Evolutionary conservation across 2,888 invertebrate genomes (phyloP).

Genomic region (Eilema sororculum): DNA sequence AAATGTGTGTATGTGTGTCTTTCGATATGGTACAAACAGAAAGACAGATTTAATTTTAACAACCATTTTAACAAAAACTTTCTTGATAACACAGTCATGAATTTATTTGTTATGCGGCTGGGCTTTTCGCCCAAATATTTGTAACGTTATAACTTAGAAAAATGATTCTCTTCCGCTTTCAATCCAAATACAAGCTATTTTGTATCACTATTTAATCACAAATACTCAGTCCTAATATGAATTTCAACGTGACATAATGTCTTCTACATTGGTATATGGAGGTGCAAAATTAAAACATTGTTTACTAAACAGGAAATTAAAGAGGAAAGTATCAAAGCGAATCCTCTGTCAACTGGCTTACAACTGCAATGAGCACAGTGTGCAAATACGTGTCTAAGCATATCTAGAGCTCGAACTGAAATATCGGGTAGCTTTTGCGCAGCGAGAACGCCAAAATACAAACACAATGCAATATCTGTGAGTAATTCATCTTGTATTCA

Average conservation of each 20-base stretch:
- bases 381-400: conserved; percentile 49
- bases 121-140: too few relatives aligned
- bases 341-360: conserved; percentile 39
- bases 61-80: too few relatives aligned
- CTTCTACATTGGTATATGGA: neutral
- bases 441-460: conserved; percentile 17
- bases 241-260: too few relatives aligned
- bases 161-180: too few relatives aligned
- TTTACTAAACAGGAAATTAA: conserved; percentile 37
- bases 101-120: too few relatives aligned
- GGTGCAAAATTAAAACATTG: conserved; percentile 27
- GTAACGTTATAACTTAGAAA: too few relatives aligned
- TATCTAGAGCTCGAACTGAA: conserved; percentile 37
- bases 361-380: conserved; percentile 45
- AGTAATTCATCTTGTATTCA: conserved; percentile 6
- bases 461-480: conserved; percentile 21
- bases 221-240: neutral
- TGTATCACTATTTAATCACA: too few relatives aligned
- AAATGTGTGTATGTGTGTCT: too few relatives aligned
- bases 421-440: conserved; percentile 35
- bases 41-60: too few relatives aligned
- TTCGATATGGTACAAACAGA: too few relatives aligned
- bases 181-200: too few relatives aligned
- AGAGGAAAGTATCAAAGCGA: conserved; percentile 27
- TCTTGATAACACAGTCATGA: too few relatives aligned